A percentile compares a stretch with the other conserved stretches of the same genome.
phyloP scores from a whole-genome alignment of 2,113 vertebrate species.

The Ptychochromis oligacanthus region DNA sequence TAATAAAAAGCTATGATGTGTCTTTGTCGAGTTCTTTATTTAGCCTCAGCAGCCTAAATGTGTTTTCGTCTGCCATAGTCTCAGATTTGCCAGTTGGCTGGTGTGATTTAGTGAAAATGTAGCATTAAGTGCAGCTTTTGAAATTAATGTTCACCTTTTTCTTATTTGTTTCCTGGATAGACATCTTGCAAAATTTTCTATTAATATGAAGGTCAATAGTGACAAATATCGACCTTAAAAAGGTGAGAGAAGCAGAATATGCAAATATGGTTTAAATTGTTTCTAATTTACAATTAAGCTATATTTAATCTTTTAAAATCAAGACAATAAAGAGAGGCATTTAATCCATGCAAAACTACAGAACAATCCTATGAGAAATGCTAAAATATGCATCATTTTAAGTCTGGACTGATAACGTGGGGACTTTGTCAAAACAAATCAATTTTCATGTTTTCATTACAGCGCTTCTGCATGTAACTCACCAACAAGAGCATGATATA shows the following conservation, averaged over 20 bases:
- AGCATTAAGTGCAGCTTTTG: background rate
- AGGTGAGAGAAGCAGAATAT: background rate
- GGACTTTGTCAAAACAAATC: background rate
- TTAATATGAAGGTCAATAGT: background rate
- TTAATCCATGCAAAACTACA: background rate
- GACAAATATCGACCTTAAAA: background rate
- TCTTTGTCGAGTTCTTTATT: background rate
- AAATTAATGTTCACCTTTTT: too few relatives aligned
- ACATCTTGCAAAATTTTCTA: too few relatives aligned
- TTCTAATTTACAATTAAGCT: background rate
- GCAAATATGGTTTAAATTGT: background rate
- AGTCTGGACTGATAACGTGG: background rate
- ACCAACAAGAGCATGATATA: slow-evolving; percentile 52
- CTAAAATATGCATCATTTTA: background rate
- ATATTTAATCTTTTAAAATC: background rate
- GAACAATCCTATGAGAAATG: background rate
- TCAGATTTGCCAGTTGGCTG: background rate
- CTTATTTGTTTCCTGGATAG: too few relatives aligned
- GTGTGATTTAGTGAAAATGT: background rate
- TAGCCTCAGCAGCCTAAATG: background rate
- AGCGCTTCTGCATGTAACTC: slow-evolving; percentile 23
- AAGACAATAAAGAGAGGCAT: background rate
- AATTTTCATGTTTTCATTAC: slow-evolving; percentile 35
- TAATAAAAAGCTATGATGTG: background rate
- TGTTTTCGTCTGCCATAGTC: background rate